A percentile compares a stretch with the other conserved stretches of the same genome.
phyloP scores from a whole-genome alignment of 2,797 vertebrate genomes.

The Hybognathus amarus region DNA sequence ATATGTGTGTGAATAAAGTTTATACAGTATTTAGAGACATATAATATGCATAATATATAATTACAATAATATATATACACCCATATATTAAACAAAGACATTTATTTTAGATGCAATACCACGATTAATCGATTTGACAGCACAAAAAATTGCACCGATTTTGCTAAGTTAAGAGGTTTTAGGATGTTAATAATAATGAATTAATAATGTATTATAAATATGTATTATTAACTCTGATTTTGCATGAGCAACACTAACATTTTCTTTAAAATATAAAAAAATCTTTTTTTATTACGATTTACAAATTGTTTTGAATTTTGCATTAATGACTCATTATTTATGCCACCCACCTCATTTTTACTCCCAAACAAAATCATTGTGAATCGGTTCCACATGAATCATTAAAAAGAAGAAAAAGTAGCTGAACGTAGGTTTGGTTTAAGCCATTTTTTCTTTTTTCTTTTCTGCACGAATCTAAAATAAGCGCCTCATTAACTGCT shows the following conservation, averaged over 20 bases:
- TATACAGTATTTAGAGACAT: no score
- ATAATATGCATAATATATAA: no score
- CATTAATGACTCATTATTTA: neutral
- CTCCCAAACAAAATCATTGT: neutral
- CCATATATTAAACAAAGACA: no score
- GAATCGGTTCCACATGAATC: slow-evolving; percentile 1
- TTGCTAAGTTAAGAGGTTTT: neutral
- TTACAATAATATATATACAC: no score
- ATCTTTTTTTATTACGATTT: neutral
- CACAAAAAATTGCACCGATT: neutral
- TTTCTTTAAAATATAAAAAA: neutral
- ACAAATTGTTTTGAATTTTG: neutral
- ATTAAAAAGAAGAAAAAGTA: slow-evolving; percentile 14
- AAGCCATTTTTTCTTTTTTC: neutral
- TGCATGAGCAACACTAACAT: neutral
- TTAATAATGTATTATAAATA: neutral
- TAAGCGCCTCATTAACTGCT: slow-evolving; percentile 27
- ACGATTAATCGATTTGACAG: neutral
- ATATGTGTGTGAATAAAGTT: no score
- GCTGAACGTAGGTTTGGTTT: neutral
- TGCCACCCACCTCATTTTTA: neutral
- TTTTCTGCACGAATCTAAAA: neutral
- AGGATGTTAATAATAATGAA: neutral
- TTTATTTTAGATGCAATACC: no score
- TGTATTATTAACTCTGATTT: neutral